Evolutionary conservation across 2,797 vertebrate genomes (phyloP).

Genomic region (Hoplostethus mediterraneus): DNA sequence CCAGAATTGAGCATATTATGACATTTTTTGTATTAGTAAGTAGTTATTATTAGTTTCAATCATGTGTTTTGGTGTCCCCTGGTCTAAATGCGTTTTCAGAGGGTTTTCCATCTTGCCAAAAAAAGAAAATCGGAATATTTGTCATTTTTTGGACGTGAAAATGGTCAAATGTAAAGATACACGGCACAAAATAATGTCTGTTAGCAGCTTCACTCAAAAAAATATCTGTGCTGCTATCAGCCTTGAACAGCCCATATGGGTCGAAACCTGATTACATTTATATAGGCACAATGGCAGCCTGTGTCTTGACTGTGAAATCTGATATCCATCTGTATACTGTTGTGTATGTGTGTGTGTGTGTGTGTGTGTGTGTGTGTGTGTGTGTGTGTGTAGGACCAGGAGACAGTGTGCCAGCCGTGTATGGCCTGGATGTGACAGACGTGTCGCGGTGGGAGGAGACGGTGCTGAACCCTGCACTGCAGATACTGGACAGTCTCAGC

Average conservation of each 20-base stretch:
- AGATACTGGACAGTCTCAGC: conserved; percentile 90
- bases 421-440: conserved; percentile 92
- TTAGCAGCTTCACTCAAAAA: no score
- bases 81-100: no score
- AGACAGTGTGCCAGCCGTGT: conserved; percentile 88
- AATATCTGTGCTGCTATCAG: not conserved
- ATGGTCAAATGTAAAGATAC: no score
- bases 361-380: conserved; percentile 24
- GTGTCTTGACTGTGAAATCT: conserved; percentile 7
- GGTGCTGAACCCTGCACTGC: conserved; percentile 91
- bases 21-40: no score
- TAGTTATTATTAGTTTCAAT: no score
- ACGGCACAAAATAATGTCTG: no score
- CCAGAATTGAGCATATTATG: no score
- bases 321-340: not conserved
- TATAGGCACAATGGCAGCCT: not conserved
- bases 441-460: conserved; percentile 89
- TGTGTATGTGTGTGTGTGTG: conserved; percentile 5
- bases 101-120: no score
- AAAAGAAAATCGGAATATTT: no score
- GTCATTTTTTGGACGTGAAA: no score
- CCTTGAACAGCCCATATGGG: not conserved
- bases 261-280: conserved; percentile 10
- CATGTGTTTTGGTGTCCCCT: no score
- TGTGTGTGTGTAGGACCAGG: conserved; percentile 86